Conservation (phyloP, 2,888 invertebrate species). For the Volucella inflata region DNA sequence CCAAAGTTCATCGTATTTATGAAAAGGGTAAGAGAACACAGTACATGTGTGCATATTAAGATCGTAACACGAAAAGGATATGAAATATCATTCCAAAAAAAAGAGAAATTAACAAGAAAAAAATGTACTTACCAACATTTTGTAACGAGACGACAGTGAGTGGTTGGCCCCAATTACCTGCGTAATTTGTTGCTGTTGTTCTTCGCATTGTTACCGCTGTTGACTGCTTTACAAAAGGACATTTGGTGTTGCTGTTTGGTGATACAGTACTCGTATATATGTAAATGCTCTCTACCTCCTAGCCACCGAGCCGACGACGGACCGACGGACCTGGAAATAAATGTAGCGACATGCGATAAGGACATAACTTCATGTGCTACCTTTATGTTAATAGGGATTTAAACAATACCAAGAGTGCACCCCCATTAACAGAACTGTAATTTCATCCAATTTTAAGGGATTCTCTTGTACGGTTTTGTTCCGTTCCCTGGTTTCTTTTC, state of each 20-base stretch:
- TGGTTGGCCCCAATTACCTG: constrained; percentile 75
- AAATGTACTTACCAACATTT: constrained; percentile 22
- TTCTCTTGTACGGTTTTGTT: constrained; percentile 60
- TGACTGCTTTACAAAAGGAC: constrained; percentile 54
- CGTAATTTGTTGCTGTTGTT: constrained; percentile 69
- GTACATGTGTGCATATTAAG: neutral
- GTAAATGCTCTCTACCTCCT: constrained; percentile 20
- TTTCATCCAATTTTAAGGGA: constrained; percentile 75
- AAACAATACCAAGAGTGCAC: constrained; percentile 64
- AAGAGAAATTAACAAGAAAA: constrained; percentile 29
- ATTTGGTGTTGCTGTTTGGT: constrained; percentile 50
- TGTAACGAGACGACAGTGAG: constrained; percentile 69
- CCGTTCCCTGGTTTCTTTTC: constrained; percentile 21
- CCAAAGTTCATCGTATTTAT: constrained; percentile 9
- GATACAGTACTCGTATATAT: neutral
- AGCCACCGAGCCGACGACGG: neutral
- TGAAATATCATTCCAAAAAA: constrained; percentile 54
- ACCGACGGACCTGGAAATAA: constrained; percentile 27
- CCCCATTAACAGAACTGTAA: constrained; percentile 73
- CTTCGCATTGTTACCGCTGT: constrained; percentile 38
- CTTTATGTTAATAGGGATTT: constrained; percentile 73
- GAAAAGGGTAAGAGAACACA: neutral
- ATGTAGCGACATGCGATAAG: constrained; percentile 61
- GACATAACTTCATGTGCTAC: constrained; percentile 51
- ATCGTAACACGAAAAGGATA: constrained; percentile 52